Evolutionary conservation across 2,113 vertebrate species (phyloP).

Genomic region (Accipiter cooperii): DNA sequence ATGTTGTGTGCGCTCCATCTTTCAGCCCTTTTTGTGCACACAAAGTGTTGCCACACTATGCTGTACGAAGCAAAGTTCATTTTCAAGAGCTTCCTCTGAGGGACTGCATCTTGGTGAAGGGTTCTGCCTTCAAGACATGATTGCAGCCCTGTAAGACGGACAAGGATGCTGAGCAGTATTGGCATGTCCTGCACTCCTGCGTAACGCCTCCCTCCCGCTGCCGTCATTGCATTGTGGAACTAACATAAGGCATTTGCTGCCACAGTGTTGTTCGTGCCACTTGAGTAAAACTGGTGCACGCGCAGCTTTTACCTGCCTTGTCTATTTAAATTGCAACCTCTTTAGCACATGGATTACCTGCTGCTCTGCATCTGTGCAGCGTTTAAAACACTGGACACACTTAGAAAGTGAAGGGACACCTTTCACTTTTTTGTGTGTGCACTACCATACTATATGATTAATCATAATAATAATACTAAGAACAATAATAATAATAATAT

Average conservation of each 20-base stretch:
- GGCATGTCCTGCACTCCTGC: neutral
- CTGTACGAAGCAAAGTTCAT: neutral
- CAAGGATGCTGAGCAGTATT: neutral
- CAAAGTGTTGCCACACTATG: accelerated
- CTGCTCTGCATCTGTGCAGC: neutral
- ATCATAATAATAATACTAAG: neutral
- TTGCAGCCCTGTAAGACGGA: neutral
- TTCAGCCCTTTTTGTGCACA: neutral
- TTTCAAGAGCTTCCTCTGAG: neutral
- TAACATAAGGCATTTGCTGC: accelerated
- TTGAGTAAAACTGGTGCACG: neutral
- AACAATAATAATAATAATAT: neutral
- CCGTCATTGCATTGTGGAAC: neutral
- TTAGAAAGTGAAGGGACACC: neutral
- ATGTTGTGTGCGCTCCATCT: neutral
- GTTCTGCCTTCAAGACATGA: neutral
- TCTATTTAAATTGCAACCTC: neutral
- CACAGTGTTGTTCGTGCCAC: neutral
- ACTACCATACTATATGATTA: neutral
- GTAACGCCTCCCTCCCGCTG: accelerated
- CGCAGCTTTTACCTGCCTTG: neutral
- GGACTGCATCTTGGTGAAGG: accelerated
- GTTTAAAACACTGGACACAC: neutral
- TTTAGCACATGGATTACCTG: neutral
- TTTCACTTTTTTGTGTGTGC: neutral